Base-by-base conservation (phyloP, 92 coral and sea anemone species). In the Porites divaricata region DNA sequence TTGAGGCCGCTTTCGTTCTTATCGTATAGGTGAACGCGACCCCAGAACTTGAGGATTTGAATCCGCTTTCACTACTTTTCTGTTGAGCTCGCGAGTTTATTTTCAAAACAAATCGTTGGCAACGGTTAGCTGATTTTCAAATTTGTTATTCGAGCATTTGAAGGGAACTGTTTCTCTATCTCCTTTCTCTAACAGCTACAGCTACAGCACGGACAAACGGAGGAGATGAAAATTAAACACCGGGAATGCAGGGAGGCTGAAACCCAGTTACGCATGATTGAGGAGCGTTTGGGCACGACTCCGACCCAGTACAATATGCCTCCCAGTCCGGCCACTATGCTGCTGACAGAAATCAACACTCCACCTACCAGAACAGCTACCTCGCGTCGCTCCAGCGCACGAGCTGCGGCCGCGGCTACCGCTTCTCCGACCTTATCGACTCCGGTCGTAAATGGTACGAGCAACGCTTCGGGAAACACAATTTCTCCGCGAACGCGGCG, bases 261-360 rank as follows among this genome's bases (percentile, higher is more conserved):
- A 85, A 88, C 91, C 48, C 98, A 96, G 79, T 82, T 96, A 59
- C 99, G 99, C 59, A 78, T 91, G 92, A 94, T 96, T 13, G 99
- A 96, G 77, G 95, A 96, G 86, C 94, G 94, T 63, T 95, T 96
- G 25, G 99, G 99, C 16, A 96, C 94, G 99, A 96, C 99, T 0
- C 99, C 99, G 13, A 95, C 97, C 49, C 95, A 94, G 77, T 96
- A 96, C 86, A 97, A 96, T 89, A 96, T 96, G 99, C 99, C 99
- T 0, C 98, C 99, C 57, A 94, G 98, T 71, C 99, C 99, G 23
- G 99, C 98, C 54, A 94, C 99, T 45, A 96, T 96, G 99, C 64
- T 96, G 65, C 94, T 94, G 74, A 93, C 98, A 49, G 98, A 93
- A 69, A 93, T 95, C 68, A 92, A 76, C 68, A 89, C 92, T 12